Conservation (phyloP, 2,888 invertebrate genomes). For the Crepidodera aurea region DNA sequence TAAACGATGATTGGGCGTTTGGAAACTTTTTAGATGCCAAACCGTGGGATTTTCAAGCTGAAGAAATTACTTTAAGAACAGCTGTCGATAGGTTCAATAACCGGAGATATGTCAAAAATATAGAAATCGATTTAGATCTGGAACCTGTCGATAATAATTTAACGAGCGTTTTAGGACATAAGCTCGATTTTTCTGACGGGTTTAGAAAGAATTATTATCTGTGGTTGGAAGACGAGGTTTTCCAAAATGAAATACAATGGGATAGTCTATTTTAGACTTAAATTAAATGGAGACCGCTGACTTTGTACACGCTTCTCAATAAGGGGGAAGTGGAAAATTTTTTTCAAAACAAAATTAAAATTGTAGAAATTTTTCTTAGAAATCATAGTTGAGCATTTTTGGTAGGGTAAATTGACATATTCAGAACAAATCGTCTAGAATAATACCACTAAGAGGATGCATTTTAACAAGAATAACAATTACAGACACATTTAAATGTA, state of each 20-base stretch:
- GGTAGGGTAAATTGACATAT: too few species aligned
- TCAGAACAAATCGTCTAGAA: too few species aligned
- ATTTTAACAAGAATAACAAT: too few species aligned
- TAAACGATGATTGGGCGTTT: conserved; percentile 99
- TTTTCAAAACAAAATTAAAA: too few species aligned
- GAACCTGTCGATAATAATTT: conserved; percentile 81
- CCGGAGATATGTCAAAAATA: conserved; percentile 73
- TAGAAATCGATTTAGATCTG: conserved; percentile 63
- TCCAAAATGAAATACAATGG: conserved; percentile 84
- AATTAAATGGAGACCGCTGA: too few species aligned
- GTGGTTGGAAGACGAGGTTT: conserved; percentile 98
- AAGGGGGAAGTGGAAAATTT: too few species aligned
- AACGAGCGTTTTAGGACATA: conserved; percentile 78
- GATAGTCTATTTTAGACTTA: conserved; percentile 65
- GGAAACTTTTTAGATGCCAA: conserved; percentile 97
- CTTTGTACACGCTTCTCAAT: too few species aligned
- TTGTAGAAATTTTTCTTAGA: too few species aligned
- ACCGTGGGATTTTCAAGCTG: conserved; percentile 98
- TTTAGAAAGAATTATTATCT: conserved; percentile 92
- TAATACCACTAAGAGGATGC: too few species aligned
- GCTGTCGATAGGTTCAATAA: conserved; percentile 97
- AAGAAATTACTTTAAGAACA: conserved; percentile 92
- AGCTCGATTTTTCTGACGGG: conserved; percentile 86
- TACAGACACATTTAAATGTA: too few species aligned
- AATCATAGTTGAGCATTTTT: too few species aligned